These are phyloP conservation scores for Teleopsis dalmanni DNA, from an alignment of 1,140 invertebrate species.

Conservation along the genomic window DNA sequence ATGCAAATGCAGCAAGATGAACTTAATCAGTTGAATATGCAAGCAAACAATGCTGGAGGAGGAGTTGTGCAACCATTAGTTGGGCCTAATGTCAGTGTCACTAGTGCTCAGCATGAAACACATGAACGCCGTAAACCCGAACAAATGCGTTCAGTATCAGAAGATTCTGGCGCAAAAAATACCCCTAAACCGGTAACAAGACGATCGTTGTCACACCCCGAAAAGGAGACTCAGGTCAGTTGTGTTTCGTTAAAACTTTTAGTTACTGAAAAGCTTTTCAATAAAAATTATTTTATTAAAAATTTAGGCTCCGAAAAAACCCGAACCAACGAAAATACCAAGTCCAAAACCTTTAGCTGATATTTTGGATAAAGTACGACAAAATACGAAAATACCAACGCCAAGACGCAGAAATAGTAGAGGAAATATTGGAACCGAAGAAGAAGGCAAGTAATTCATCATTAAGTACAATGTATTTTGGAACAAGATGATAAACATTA, in stretches of 20 bases:
- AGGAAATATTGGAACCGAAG: constrained; percentile 19
- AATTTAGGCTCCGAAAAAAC: constrained; percentile 30
- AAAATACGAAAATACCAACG: constrained; percentile 32
- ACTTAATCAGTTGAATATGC: constrained; percentile 14
- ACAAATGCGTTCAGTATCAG: constrained; percentile 43
- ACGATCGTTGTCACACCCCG: constrained; percentile 41
- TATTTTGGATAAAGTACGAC: constrained; percentile 33
- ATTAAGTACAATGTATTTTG: no score
- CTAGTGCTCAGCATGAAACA: not conserved
- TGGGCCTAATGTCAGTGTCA: not conserved
- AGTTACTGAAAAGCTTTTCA: not conserved
- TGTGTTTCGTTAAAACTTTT: not conserved
- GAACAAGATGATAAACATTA: no score
- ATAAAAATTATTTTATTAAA: not conserved
- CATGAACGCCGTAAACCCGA: constrained; percentile 35
- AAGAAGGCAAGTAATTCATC: constrained; percentile 26
- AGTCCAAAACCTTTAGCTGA: constrained; percentile 38
- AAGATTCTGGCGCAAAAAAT: constrained; percentile 37
- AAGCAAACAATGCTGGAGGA: not conserved
- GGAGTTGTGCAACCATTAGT: not conserved
- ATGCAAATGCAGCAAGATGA: constrained; percentile 34
- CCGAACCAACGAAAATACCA: constrained; percentile 35
- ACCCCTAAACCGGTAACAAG: constrained; percentile 33
- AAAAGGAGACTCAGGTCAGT: constrained; percentile 38
- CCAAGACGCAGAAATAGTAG: constrained; percentile 29